phyloP scores from a whole-genome alignment of 2,113 vertebrate genomes.

The Motacilla alba region DNA sequence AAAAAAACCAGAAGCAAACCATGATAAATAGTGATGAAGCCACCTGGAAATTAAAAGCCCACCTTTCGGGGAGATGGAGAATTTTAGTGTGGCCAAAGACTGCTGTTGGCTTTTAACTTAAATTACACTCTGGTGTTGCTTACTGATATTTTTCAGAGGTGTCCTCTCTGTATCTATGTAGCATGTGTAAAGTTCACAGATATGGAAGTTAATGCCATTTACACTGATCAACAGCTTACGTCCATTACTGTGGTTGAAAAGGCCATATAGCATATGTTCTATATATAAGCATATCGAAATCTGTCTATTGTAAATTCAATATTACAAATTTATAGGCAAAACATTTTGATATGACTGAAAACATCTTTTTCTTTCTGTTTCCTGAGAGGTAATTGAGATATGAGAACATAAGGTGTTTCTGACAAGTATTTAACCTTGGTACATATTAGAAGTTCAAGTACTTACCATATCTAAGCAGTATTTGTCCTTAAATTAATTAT shows the following conservation, averaged over 20 bases:
- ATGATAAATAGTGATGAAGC: not conserved
- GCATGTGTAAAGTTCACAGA: not conserved
- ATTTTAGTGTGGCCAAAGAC: not conserved
- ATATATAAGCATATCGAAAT: not conserved
- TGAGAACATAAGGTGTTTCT: not conserved
- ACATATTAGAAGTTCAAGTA: not conserved
- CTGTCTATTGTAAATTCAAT: not conserved
- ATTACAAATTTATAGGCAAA: not conserved
- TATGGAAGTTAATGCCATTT: not conserved
- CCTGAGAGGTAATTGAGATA: not conserved
- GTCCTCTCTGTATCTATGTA: not conserved
- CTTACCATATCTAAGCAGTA: not conserved
- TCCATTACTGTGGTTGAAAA: not conserved
- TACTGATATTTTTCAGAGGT: not conserved
- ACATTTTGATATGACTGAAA: not conserved
- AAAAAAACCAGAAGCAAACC: not conserved
- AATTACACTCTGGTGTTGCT: not conserved
- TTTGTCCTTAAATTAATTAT: not conserved
- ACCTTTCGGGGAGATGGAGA: not conserved
- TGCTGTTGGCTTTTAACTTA: not conserved
- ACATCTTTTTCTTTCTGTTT: not conserved
- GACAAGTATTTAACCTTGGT: not conserved
- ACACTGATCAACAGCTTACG: not conserved
- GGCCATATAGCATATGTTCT: not conserved
- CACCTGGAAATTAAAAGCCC: not conserved